Evolutionary conservation across 2,113 vertebrate genomes (phyloP), one percentile per base, ranked within the genome.

Genomic region (Microtus ochrogaster): DNA sequence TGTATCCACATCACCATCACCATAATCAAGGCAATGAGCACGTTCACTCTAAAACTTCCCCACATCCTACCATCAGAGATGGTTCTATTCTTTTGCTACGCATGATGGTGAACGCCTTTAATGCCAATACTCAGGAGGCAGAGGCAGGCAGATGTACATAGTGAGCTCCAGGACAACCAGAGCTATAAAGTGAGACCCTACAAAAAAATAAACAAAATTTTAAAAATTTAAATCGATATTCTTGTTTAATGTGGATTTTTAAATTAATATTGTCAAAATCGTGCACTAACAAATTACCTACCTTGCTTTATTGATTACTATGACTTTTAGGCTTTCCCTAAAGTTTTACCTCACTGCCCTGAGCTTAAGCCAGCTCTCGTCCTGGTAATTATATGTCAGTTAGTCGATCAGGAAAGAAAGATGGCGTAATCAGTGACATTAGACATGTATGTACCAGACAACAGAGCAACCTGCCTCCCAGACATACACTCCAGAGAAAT

Each of bases 251-350:
- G 1, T 39, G 26, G 2, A 36, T 44, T 55, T 90, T 84, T 41
- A 14, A 24, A 92, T 93, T 92, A 30, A 61, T 78, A 94, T 84
- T 73, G 49, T 52, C 6, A 86, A 92, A 89, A 73, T 19, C 89
- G 3, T 36, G 2, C 44, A 63, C 55, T 83, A 76, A 95, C 88
- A 70, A 87, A 89, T 49, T 78, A 55, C 63, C 68, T 68, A 55
- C 5, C 16, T 74, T 93, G 39, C 63, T 83, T 63, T 83, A 30
- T 63, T 83, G 58, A 65, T 93, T 41, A 49, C 28, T 24, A 70
- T 58, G 26, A 7, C 36, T 52, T 90, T 58, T 72, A 3, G n/a
- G 13, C 52, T 70, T 16, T 74, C 30, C n/a, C n/a, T 81, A 30
- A 86, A 68, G 73, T 72, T 92, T 95, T 66, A 3, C 58, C 9